Conservation (phyloP, 2,113 vertebrate genomes). For the Halcyon senegalensis region DNA sequence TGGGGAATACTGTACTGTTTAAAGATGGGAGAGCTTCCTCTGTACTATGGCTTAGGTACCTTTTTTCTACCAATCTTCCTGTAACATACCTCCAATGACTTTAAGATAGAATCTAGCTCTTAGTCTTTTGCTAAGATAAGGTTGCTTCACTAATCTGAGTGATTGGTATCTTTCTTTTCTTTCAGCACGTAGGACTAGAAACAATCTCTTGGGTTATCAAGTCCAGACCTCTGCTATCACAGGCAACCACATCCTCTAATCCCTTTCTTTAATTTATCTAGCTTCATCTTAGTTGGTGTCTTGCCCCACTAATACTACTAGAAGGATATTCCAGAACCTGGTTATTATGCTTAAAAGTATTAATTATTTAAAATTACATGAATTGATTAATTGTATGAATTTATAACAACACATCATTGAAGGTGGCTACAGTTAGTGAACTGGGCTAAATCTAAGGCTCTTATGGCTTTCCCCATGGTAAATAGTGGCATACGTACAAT, state of each 20-base stretch:
- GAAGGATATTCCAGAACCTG: not conserved
- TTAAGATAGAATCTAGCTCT: not conserved
- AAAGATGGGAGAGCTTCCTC: not conserved
- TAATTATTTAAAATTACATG: not conserved
- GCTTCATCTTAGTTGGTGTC: not conserved
- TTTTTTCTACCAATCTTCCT: not conserved
- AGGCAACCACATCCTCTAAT: not conserved
- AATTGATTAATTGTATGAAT: not conserved
- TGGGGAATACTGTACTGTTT: not conserved
- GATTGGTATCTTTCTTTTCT: not conserved
- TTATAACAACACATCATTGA: not conserved
- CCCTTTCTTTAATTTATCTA: not conserved
- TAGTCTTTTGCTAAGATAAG: not conserved
- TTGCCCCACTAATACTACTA: not conserved
- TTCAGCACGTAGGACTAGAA: not conserved
- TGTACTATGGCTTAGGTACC: accelerated
- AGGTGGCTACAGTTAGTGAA: not conserved
- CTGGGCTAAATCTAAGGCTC: not conserved
- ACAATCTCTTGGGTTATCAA: not conserved
- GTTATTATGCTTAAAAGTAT: not conserved
- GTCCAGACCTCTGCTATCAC: not conserved
- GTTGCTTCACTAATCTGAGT: slow-evolving; percentile 25
- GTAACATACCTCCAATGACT: not conserved
- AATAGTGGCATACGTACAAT: not conserved
- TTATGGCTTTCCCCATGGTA: not conserved